phyloP scores from a whole-genome alignment of 2,113 vertebrate species.

The Cryptoleucopteryx plumbea region DNA sequence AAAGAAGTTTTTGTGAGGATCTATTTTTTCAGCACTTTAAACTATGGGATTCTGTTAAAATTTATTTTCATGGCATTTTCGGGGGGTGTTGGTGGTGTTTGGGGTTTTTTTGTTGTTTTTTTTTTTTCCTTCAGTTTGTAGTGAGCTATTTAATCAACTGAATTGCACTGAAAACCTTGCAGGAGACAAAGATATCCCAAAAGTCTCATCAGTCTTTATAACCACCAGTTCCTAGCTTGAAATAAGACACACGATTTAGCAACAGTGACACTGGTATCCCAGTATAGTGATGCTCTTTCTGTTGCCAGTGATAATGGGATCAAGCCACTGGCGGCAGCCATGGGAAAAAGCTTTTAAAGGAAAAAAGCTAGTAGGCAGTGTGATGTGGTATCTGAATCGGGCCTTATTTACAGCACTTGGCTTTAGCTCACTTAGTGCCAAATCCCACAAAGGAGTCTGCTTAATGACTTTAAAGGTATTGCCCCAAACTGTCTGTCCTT shows the following conservation, averaged over 20 bases:
- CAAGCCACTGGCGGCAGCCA: neutral
- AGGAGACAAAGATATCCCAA: neutral
- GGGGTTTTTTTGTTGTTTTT: no score
- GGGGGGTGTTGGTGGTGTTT: neutral
- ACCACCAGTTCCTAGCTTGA: neutral
- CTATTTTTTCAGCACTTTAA: neutral
- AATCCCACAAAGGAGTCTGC: neutral
- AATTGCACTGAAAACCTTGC: neutral
- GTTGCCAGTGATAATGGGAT: neutral
- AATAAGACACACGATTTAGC: neutral
- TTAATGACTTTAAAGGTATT: neutral
- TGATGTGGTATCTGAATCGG: neutral
- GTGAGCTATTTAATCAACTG: neutral
- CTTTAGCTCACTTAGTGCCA: neutral
- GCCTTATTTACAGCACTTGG: neutral
- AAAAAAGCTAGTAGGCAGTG: neutral
- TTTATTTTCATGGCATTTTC: neutral
- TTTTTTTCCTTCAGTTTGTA: neutral
- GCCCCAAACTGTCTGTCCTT: neutral
- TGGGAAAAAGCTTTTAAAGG: neutral
- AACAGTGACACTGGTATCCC: neutral
- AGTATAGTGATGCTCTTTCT: neutral
- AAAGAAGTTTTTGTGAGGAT: neutral
- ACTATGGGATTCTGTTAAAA: neutral
- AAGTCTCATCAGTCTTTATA: neutral